A percentile compares a stretch with the other conserved stretches of the same genome.
Conservation (phyloP, 2,113 vertebrate species). For the Nothoprocta pentlandii region DNA sequence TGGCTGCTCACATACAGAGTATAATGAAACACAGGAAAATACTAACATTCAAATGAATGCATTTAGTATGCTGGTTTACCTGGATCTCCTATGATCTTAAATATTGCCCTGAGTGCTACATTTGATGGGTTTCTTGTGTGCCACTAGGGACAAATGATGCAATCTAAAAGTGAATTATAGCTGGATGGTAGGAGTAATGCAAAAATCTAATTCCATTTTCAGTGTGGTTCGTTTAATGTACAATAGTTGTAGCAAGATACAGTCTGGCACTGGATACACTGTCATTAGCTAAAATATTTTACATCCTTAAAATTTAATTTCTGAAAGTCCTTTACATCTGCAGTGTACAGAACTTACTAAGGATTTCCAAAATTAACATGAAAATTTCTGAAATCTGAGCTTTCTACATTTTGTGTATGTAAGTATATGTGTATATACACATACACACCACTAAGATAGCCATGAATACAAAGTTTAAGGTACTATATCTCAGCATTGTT, state of each 20-base stretch:
- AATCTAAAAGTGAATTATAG: conserved; percentile 50
- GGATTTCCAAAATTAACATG: conserved; percentile 8
- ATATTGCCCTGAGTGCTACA: conserved; percentile 6
- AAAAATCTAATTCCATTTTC: conserved; percentile 63
- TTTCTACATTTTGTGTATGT: background rate
- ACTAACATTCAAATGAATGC: background rate
- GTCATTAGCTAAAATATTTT: conserved; percentile 42
- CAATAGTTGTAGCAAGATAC: conserved; percentile 8
- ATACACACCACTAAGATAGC: background rate
- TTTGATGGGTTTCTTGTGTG: background rate
- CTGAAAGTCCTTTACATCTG: background rate
- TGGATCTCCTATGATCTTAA: background rate
- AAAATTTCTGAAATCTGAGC: conserved; percentile 13
- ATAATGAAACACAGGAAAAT: background rate
- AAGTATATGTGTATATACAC: background rate
- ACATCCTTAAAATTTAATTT: conserved; percentile 31
- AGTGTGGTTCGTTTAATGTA: conserved; percentile 39
- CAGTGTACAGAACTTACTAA: background rate
- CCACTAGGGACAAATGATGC: conserved; percentile 31
- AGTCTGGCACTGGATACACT: background rate
- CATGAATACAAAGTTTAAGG: background rate
- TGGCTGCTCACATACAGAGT: background rate
- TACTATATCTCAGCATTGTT: background rate
- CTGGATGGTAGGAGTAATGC: conserved; percentile 25
- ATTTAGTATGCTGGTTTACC: conserved; percentile 26